Evolutionary conservation across 64 coral and sea anemone species (phyloP).

Genomic region (Catalaphyllia jardinei): DNA sequence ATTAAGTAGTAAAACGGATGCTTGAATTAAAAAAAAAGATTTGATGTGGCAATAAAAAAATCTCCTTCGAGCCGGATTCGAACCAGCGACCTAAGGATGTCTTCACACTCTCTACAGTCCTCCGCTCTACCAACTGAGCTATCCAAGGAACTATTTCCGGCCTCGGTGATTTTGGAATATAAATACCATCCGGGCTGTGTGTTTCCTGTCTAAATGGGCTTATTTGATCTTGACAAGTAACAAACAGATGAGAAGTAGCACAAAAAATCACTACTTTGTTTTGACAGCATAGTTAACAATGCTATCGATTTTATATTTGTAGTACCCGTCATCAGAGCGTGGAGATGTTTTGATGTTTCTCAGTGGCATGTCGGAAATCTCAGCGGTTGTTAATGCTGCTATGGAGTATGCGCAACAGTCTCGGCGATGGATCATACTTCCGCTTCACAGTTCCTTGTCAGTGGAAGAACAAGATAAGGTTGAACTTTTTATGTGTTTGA

Average conservation of each 20-base stretch:
- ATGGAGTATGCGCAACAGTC: slow-evolving; percentile 95
- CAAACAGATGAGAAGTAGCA: too few species aligned
- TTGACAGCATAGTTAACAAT: too few species aligned
- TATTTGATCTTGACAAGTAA: too few species aligned
- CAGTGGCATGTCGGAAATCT: slow-evolving; percentile 98
- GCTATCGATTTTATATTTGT: neutral
- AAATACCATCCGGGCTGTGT: too few species aligned
- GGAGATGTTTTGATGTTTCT: slow-evolving; percentile 92
- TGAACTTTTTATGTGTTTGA: neutral
- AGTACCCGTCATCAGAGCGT: slow-evolving; percentile 87
- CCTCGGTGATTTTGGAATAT: too few species aligned
- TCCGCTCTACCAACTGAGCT: slow-evolving; percentile 98
- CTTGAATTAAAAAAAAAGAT: too few species aligned
- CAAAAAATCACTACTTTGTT: too few species aligned
- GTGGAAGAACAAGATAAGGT: slow-evolving; percentile 99
- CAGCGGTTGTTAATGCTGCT: slow-evolving; percentile 89
- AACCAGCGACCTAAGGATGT: slow-evolving; percentile 62
- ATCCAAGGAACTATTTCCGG: slow-evolving; percentile 50
- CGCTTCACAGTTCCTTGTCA: slow-evolving; percentile 95
- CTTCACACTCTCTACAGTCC: slow-evolving; percentile 67
- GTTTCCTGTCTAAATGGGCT: too few species aligned
- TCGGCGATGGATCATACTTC: slow-evolving; percentile 88
- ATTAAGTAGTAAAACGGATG: too few species aligned
- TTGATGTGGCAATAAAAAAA: neutral
- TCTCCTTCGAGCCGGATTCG: slow-evolving; percentile 64